Base-by-base conservation (phyloP, 2,797 vertebrate genomes). In the Sebastes minor region DNA sequence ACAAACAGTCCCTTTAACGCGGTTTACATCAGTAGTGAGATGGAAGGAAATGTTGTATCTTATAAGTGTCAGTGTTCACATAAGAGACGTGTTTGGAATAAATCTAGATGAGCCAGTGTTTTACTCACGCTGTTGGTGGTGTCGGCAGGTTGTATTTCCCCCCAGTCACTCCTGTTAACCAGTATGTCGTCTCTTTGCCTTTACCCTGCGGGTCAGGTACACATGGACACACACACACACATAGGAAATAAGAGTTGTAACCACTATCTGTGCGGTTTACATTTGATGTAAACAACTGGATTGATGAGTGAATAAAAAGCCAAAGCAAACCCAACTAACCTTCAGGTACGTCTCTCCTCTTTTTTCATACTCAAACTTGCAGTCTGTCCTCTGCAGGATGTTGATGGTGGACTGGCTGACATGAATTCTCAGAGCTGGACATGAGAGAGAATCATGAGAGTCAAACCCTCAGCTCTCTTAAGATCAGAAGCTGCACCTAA, bases 291-390 rank as follows among this genome's bases (percentile, higher is more conserved):
- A 66, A 79, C 30, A 5, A 10, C 16, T 59, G 23, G 13, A 74
- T 3, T 1, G 22, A 52, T 13, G 7, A 56, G 71, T 1, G 10
- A 3, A 72, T 11, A 22, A 60, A 73, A 25, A 32, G 6, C 3
- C 23, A 35, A 27, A 65, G 3, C 22, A 22, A 76, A 33, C 18
- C 6, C 13, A 28, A 30, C 81, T 93, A 88, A 99, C 98, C 97
- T 99, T 99, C 76, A 99, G 94, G 88, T 96, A 97, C 0, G 98
- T 99, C 92, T 99, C 97, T 86, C 98, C 98, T 95, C 98, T 95
- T 68, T 88, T 86, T 94, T 98, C 96, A 2, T 96, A 99, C 79
- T 97, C 95, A 92, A 99, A 99, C 83, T 90, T 94, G 82, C 97
- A 97, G 80, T 97, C 96, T 1, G 98, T 98, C 92, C 98, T 97